Evolutionary conservation across 1,140 invertebrate species (phyloP).

Genomic region (Adelges cooleyi): DNA sequence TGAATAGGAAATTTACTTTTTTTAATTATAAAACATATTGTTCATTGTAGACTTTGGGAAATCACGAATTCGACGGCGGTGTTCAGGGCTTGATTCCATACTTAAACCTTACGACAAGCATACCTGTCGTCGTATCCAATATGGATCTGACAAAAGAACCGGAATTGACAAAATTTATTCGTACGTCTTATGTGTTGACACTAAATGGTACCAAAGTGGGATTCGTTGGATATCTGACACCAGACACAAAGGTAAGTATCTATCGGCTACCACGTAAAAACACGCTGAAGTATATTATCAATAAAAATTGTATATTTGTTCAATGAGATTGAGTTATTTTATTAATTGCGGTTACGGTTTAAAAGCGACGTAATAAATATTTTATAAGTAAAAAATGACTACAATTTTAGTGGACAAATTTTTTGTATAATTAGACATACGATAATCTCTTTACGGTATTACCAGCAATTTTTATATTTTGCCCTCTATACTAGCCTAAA

Average conservation of each 20-base stretch:
- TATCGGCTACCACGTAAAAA: no score
- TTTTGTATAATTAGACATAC: no score
- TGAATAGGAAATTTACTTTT: neutral
- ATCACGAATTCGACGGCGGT: conserved; percentile 87
- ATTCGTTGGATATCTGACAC: conserved; percentile 78
- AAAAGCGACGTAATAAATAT: no score
- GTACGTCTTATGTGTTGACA: neutral
- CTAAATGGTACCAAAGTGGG: conserved; percentile 40
- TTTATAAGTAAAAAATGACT: no score
- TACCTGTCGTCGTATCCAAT: conserved; percentile 64
- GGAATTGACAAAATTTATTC: conserved; percentile 38
- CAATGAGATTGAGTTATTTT: no score
- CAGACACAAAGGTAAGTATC: conserved; percentile 55
- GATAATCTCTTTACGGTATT: no score
- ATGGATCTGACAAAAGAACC: conserved; percentile 57
- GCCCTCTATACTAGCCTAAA: no score
- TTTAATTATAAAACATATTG: conserved; percentile 20
- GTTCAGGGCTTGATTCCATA: conserved; percentile 62
- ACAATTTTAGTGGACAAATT: no score
- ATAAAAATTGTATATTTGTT: no score
- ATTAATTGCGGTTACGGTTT: no score
- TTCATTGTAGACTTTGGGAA: conserved; percentile 66
- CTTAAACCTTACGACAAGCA: conserved; percentile 47
- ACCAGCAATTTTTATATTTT: no score
- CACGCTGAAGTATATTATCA: no score